These are phyloP conservation scores for Alaudala cheleensis DNA, from an alignment of 2,113 vertebrate species.

Conservation along the genomic window DNA sequence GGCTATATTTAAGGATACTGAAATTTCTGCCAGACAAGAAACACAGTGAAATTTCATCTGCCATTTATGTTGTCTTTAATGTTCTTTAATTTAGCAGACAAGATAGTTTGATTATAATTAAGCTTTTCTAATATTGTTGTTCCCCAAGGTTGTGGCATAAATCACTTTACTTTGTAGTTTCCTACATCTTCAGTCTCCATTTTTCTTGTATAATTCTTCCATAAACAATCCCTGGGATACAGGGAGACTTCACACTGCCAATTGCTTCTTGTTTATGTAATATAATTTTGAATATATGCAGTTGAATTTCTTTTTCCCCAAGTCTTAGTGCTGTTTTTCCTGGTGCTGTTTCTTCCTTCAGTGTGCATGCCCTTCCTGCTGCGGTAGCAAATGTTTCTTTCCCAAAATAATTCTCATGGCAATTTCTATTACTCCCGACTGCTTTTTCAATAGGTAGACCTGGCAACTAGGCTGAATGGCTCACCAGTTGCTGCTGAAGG, in stretches of 20 bases:
- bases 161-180: neutral
- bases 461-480: neutral
- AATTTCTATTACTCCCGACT: neutral
- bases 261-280: neutral
- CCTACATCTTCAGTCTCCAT: neutral
- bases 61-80: constrained; percentile 30
- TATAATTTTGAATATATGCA: neutral
- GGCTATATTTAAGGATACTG: neutral
- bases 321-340: neutral
- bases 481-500: neutral
- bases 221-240: neutral
- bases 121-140: constrained; percentile 38
- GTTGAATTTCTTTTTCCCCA: neutral
- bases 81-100: constrained; percentile 49
- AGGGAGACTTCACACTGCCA: neutral
- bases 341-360: neutral
- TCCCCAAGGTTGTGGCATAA: neutral
- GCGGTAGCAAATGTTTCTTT: neutral
- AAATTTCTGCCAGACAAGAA: constrained; percentile 29
- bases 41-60: constrained; percentile 23
- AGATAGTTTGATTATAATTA: constrained; percentile 46
- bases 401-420: neutral
- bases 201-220: constrained; percentile 40
- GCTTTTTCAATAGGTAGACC: neutral
- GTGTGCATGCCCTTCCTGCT: neutral